phyloP scores from a whole-genome alignment of 2,888 invertebrate species.

The Brachyptera risi region DNA sequence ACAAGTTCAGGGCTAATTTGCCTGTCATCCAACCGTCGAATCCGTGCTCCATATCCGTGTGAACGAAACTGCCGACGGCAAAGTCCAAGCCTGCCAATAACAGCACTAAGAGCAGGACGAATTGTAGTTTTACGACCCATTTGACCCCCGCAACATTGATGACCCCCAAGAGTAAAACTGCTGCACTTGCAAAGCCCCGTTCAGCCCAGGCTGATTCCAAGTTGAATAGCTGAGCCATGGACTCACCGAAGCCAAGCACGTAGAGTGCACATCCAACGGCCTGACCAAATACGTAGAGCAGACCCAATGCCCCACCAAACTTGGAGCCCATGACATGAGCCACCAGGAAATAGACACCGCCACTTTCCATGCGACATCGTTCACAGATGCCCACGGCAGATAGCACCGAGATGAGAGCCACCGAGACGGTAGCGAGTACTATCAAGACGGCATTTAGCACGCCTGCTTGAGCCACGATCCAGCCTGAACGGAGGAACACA shows the following conservation, averaged over 20 bases:
- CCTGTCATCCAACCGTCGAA: constrained; percentile 82
- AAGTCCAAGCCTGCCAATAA: constrained; percentile 89
- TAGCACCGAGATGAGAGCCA: constrained; percentile 86
- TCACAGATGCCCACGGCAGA: constrained; percentile 97
- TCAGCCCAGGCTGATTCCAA: constrained; percentile 68
- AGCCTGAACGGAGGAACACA: constrained; percentile 92
- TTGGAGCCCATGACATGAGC: constrained; percentile 92
- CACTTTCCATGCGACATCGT: constrained; percentile 89
- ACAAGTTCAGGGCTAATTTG: constrained; percentile 76
- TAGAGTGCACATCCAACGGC: constrained; percentile 89
- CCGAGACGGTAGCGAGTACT: constrained; percentile 79
- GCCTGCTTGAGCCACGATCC: constrained; percentile 94
- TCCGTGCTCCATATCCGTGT: constrained; percentile 70
- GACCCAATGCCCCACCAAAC: constrained; percentile 87
- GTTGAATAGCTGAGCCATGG: constrained; percentile 81
- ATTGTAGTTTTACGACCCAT: constrained; percentile 95
- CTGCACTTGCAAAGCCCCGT: constrained; percentile 80
- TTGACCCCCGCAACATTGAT: constrained; percentile 96
- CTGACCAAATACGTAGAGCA: constrained; percentile 95
- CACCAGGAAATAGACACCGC: constrained; percentile 94
- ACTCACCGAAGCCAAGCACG: constrained; percentile 95
- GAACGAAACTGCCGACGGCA: constrained; percentile 86
- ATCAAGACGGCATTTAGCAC: constrained; percentile 75
- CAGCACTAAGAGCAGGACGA: constrained; percentile 78
- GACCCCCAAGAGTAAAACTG: constrained; percentile 78